Conservation (phyloP, 2,113 vertebrate genomes). For the Vidua macroura region DNA sequence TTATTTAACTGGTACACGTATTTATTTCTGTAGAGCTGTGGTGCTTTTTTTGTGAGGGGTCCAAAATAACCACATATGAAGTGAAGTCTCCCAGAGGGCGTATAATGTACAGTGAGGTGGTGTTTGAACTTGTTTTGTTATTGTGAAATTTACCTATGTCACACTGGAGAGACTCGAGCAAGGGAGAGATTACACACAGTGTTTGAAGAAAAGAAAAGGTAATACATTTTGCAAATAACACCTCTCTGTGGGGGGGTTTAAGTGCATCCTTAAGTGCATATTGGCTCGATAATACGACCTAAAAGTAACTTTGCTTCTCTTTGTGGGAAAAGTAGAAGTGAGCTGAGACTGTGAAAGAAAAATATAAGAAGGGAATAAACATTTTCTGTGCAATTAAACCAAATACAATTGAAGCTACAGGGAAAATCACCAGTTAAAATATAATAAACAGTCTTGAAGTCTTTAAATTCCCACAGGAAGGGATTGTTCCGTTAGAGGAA, state of each 20-base stretch:
- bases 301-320: constrained; percentile 47
- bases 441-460: constrained; percentile 52
- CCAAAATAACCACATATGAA: neutral
- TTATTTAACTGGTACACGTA: neutral
- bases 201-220: constrained; percentile 65
- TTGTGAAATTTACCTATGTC: constrained; percentile 65
- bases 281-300: constrained; percentile 18
- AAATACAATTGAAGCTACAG: constrained; percentile 17
- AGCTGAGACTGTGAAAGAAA: neutral
- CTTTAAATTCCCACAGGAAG: constrained; percentile 57
- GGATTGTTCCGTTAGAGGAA: constrained; percentile 58
- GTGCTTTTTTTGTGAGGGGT: neutral
- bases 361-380: constrained; percentile 35
- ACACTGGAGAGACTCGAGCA: constrained; percentile 29
- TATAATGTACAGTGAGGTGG: neutral
- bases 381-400: constrained; percentile 52
- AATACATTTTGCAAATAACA: constrained; percentile 70
- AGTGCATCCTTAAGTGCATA: constrained; percentile 50
- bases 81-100: neutral
- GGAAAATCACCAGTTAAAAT: constrained; percentile 56
- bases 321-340: constrained; percentile 11
- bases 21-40: neutral
- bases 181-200: constrained; percentile 54
- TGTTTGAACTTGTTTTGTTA: constrained; percentile 45
- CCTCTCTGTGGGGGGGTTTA: constrained; percentile 60